These are phyloP conservation scores for Papilio polytes DNA, from an alignment of 1,140 invertebrate genomes.

Conservation along the genomic window DNA sequence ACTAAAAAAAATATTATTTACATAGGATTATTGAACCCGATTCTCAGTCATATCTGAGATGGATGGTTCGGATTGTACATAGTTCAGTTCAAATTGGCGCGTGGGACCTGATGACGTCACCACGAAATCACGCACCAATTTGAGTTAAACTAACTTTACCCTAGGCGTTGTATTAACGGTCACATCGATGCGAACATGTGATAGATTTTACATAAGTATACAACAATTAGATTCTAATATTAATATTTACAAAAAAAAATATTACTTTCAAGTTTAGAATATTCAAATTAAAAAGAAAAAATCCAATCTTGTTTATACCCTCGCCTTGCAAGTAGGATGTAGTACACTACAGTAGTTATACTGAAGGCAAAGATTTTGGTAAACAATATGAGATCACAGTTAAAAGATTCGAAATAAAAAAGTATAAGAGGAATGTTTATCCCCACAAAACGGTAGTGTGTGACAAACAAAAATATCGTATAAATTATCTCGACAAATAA, in stretches of 20 bases:
- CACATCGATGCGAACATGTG: not conserved
- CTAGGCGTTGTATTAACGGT: not conserved
- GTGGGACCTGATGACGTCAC: not conserved
- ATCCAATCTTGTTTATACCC: conserved; percentile 20
- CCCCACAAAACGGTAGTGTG: not conserved
- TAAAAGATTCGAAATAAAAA: conserved; percentile 44
- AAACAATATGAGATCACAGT: conserved; percentile 72
- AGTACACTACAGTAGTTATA: conserved; percentile 4
- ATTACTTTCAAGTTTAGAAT: not conserved
- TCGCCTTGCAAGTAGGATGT: not conserved
- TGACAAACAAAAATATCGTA: not conserved
- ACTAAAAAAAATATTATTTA: conserved; percentile 74
- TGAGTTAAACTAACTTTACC: not conserved
- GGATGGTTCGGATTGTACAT: conserved; percentile 45
- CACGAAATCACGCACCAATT: not conserved
- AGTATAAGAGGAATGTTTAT: conserved; percentile 44
- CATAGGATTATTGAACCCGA: conserved; percentile 80
- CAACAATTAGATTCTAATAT: conserved; percentile 8
- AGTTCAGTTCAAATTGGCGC: conserved; percentile 3
- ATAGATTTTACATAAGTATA: not conserved
- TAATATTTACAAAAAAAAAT: conserved; percentile 8
- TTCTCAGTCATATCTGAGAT: conserved; percentile 80
- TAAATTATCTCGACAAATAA: not conserved
- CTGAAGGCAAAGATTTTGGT: conserved; percentile 61
- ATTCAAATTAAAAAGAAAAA: not conserved